Evolutionary conservation across 2,113 vertebrate species (phyloP).

Genomic region (Vombatus ursinus): DNA sequence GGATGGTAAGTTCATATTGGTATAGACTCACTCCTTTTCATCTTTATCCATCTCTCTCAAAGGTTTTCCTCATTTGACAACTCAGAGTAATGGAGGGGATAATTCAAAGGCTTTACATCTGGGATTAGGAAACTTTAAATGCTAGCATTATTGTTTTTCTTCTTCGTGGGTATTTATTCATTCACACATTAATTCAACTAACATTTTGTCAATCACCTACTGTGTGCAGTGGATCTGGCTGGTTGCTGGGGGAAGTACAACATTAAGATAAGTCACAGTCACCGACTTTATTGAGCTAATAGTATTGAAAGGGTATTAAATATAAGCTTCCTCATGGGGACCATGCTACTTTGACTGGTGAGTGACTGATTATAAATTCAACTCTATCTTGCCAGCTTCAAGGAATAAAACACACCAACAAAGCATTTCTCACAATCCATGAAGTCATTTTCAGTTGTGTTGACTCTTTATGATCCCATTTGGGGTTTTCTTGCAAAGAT

Average conservation of each 20-base stretch:
- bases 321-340: neutral
- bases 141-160: neutral
- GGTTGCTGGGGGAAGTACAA: neutral
- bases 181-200: neutral
- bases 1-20: neutral
- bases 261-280: neutral
- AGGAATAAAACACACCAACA: neutral
- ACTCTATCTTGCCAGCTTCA: neutral
- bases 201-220: neutral
- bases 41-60: neutral
- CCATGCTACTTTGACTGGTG: neutral
- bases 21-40: neutral
- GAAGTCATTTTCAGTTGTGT: neutral
- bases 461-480: neutral
- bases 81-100: neutral
- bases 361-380: neutral
- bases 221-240: neutral
- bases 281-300: neutral
- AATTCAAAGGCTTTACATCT: neutral
- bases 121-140: neutral
- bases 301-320: neutral
- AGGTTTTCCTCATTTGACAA: neutral
- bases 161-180: neutral
- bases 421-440: neutral
- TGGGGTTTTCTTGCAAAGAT: neutral